Evolutionary conservation across 2,113 vertebrate genomes (phyloP), one percentile per base, ranked within the genome.

Genomic region (Mixornis gularis): DNA sequence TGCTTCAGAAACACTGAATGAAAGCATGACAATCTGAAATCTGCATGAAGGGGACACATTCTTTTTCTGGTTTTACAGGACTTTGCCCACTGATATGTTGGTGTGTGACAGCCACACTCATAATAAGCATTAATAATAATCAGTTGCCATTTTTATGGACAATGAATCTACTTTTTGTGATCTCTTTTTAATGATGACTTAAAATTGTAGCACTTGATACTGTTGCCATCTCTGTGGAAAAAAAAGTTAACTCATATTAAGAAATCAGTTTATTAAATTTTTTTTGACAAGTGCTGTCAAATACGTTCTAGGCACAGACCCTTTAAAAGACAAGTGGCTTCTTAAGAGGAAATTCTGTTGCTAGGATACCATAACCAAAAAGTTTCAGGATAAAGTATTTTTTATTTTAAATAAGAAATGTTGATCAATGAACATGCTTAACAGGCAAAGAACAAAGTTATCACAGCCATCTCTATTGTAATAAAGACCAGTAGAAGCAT

Each of bases 391-490:
- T 74, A 86, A 96, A 87, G 30, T 82, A 38, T 83, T 80, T 95
- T 87, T 92, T 88, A 90, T 78, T 95, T 94, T 68, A 95, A 92
- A 91, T 88, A 85, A 89, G 70, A 95, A 93, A 92, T 88, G 29
- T 94, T 95, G 88, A 93, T 94, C 90, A 96, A 95, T 90, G 94
- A 88, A 68, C 83, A 81, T 36, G n/a, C 44, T 95, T 87, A 93
- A 86, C 44, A 60, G 85, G 44, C 72, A 74, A 92, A 92, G 85
- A 95, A 93, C 88, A 93, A 95, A 95, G 77, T 38, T 95, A 90
- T 80, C 74, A 60, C 69, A 94, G 65, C 51, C 58, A 78, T 88
- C 43, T 95, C 66, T 89, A 32, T 88, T 86, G 63, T 94, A 88
- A 90, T 72, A 90, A 95, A 93, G 83, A 68, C 29, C 53, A 64